These are phyloP conservation scores for Oscheius myriophilus DNA, from an alignment of 2,888 invertebrate genomes.

Conservation along the genomic window DNA sequence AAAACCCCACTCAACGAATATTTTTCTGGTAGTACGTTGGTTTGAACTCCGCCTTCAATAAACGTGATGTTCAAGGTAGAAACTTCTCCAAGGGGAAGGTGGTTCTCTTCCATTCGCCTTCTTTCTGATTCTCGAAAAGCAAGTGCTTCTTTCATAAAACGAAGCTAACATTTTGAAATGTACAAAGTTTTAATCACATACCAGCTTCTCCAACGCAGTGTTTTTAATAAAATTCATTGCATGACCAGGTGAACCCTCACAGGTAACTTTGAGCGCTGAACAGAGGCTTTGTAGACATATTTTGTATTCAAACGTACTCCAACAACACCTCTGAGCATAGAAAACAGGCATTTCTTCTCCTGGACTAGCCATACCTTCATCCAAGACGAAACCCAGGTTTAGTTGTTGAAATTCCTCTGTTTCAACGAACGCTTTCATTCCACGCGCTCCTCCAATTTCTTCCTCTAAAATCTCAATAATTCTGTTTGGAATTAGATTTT, in stretches of 20 bases:
- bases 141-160: slow-evolving; percentile 55
- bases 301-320: slow-evolving; percentile 80
- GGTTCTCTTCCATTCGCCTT: slow-evolving; percentile 73
- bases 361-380: slow-evolving; percentile 79
- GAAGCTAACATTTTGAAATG: slow-evolving; percentile 45
- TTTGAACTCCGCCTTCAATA: slow-evolving; percentile 83
- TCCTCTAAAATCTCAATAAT: slow-evolving; percentile 80
- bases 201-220: slow-evolving; percentile 76
- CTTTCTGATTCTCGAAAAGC: slow-evolving; percentile 64
- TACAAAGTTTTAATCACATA: slow-evolving; percentile 3
- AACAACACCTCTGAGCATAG: slow-evolving; percentile 78
- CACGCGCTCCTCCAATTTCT: slow-evolving; percentile 85
- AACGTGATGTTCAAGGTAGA: slow-evolving; percentile 85
- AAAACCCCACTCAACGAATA: slow-evolving; percentile 76
- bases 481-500: background rate
- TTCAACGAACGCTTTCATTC: slow-evolving; percentile 83
- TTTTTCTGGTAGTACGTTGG: slow-evolving; percentile 88
- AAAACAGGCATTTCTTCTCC: slow-evolving; percentile 71
- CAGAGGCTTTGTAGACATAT: background rate
- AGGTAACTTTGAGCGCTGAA: slow-evolving; percentile 81
- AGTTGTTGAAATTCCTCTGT: slow-evolving; percentile 82
- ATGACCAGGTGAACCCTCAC: slow-evolving; percentile 86
- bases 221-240: slow-evolving; percentile 84
- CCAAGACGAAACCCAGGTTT: slow-evolving; percentile 85
- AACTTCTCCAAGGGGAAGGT: slow-evolving; percentile 83